Percentiles rank a stretch among this genome's conserved stretches.
These are phyloP conservation scores for Hoplodrina blanda DNA, from an alignment of 2,888 invertebrate species.

Conservation along the genomic window DNA sequence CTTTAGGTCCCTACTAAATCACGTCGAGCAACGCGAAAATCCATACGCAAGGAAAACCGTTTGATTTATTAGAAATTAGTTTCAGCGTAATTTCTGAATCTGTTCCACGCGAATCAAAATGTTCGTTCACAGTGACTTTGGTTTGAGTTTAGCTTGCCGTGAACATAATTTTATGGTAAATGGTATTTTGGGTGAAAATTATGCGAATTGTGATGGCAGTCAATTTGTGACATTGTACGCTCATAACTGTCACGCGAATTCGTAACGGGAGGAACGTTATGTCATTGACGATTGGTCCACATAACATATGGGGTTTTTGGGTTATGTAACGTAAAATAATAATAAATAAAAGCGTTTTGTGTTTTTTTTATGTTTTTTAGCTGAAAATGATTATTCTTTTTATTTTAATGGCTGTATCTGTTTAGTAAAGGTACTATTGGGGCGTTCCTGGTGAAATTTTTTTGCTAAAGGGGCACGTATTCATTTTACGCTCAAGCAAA, in stretches of 20 bases:
- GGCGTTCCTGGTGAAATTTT: no score
- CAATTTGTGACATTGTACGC: slow-evolving; percentile 42
- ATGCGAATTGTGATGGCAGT: slow-evolving; percentile 42
- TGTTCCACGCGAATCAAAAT: slow-evolving; percentile 64
- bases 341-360: background rate
- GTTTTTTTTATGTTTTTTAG: background rate
- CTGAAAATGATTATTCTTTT: background rate
- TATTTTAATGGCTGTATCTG: no score
- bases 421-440: no score
- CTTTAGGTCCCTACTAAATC: slow-evolving; percentile 60
- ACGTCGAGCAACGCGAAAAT: slow-evolving; percentile 69
- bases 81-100: slow-evolving; percentile 69
- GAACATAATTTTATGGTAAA: slow-evolving; percentile 56
- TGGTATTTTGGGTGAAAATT: slow-evolving; percentile 50
- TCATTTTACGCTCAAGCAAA: no score
- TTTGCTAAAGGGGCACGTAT: no score
- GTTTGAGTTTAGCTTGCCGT: slow-evolving; percentile 35
- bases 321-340: slow-evolving; percentile 2
- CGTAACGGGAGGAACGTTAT: slow-evolving; percentile 30
- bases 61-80: slow-evolving; percentile 75
- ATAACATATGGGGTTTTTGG: slow-evolving; percentile 12
- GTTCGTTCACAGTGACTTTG: slow-evolving; percentile 48
- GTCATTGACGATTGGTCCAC: slow-evolving; percentile 9
- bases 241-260: slow-evolving; percentile 27
- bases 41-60: slow-evolving; percentile 71